These are phyloP conservation scores for Amphimallon solstitiale DNA, from an alignment of 2,888 invertebrate species.

Conservation along the genomic window DNA sequence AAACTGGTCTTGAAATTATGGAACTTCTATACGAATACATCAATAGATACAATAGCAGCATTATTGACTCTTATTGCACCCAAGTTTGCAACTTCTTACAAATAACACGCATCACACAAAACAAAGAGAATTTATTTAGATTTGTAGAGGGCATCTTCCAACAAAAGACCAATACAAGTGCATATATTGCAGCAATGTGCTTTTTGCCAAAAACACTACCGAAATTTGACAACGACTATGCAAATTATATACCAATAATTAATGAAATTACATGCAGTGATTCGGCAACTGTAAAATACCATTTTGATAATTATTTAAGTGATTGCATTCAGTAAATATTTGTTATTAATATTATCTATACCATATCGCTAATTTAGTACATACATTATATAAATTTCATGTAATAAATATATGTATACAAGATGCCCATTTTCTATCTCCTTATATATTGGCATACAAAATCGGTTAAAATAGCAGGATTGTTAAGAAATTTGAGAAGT, in stretches of 20 bases:
- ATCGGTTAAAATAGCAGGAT: too few species aligned
- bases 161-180: constrained; percentile 2
- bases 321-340: too few species aligned
- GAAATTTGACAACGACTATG: background rate
- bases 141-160: too few species aligned
- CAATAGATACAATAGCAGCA: constrained; percentile 2
- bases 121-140: background rate
- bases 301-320: constrained; percentile 6
- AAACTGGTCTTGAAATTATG: constrained; percentile 15
- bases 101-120: background rate
- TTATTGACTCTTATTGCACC: constrained; percentile 11
- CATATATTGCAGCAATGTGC: constrained; percentile 8
- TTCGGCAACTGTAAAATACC: background rate
- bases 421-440: too few species aligned
- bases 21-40: constrained; percentile 9
- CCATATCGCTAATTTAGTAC: too few species aligned
- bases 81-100: constrained; percentile 5
- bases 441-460: too few species aligned
- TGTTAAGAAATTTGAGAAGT: too few species aligned
- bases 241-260: background rate
- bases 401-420: too few species aligned
- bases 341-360: too few species aligned
- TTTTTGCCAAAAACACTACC: background rate
- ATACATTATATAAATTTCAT: too few species aligned
- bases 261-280: background rate